These are phyloP conservation scores for Drosophila planitibia DNA, from an alignment of 2,888 invertebrate genomes.

Conservation along the genomic window DNA sequence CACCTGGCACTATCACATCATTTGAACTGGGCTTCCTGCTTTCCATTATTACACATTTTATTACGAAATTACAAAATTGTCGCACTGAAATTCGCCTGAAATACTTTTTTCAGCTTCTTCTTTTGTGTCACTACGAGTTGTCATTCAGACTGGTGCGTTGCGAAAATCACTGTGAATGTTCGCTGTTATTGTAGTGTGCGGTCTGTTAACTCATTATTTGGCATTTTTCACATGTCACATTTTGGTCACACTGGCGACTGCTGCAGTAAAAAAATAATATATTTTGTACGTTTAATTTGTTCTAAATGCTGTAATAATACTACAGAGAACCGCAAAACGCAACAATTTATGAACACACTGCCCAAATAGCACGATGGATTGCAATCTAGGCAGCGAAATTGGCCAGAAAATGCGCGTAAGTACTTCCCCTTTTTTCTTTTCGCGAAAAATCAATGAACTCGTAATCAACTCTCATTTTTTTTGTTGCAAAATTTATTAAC, in stretches of 20 bases:
- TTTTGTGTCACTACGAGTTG: constrained; percentile 55
- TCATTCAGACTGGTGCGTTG: constrained; percentile 44
- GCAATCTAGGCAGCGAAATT: constrained; percentile 90
- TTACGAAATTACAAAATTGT: constrained; percentile 73
- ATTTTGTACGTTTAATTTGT: constrained; percentile 36
- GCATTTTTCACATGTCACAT: neutral
- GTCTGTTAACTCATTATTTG: constrained; percentile 30
- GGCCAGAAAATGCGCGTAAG: constrained; percentile 94
- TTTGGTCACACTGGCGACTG: constrained; percentile 37
- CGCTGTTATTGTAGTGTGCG: constrained; percentile 7
- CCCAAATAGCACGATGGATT: constrained; percentile 54
- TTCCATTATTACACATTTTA: constrained; percentile 77
- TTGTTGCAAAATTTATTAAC: constrained; percentile 5
- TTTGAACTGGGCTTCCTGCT: constrained; percentile 68
- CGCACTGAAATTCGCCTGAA: constrained; percentile 63
- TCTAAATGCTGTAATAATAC: constrained; percentile 28
- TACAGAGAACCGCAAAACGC: neutral
- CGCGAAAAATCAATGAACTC: constrained; percentile 71
- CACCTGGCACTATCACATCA: constrained; percentile 76
- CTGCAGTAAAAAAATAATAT: constrained; percentile 45
- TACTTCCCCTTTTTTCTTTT: constrained; percentile 36
- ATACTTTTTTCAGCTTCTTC: constrained; percentile 76
- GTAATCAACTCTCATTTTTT: constrained; percentile 53
- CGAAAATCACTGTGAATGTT: constrained; percentile 14
- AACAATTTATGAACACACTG: constrained; percentile 3